phyloP scores from a whole-genome alignment of 1,140 invertebrate genomes.

The Drosophila sulfurigaster region DNA sequence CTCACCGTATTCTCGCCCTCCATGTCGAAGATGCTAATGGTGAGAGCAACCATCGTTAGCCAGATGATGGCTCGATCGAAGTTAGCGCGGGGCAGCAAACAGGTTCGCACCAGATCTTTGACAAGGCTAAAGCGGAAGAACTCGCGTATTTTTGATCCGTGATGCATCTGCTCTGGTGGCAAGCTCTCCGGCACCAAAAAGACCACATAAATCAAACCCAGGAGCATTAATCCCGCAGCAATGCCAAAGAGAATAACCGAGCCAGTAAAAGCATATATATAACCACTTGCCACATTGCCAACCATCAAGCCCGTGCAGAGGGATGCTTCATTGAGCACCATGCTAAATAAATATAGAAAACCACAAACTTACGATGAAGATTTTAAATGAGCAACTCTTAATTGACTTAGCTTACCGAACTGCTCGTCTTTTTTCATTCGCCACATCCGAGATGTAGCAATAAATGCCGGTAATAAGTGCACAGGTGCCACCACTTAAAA shows the following conservation, averaged over 20 bases:
- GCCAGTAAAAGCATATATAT: conserved; percentile 71
- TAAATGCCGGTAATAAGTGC: conserved; percentile 87
- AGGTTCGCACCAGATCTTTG: conserved; percentile 87
- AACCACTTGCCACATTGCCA: conserved; percentile 87
- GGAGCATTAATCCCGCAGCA: conserved; percentile 56
- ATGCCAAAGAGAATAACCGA: conserved; percentile 58
- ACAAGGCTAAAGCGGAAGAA: conserved; percentile 87
- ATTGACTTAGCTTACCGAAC: conserved; percentile 64
- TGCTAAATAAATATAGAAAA: conserved; percentile 79
- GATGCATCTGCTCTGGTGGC: conserved; percentile 58
- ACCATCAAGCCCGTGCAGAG: conserved; percentile 87
- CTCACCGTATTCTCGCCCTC: conserved; percentile 86
- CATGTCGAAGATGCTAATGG: conserved; percentile 86
- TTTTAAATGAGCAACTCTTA: background rate
- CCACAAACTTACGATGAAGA: background rate
- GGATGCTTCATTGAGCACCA: conserved; percentile 87
- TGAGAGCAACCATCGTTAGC: conserved; percentile 87
- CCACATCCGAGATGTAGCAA: conserved; percentile 89
- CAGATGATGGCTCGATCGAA: conserved; percentile 87
- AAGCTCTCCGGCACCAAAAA: conserved; percentile 79
- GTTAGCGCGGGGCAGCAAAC: conserved; percentile 87
- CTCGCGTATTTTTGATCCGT: conserved; percentile 76
- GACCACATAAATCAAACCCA: conserved; percentile 72
- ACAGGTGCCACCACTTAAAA: conserved; percentile 87
- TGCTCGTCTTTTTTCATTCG: conserved; percentile 86